Percentiles rank a stretch among this genome's conserved stretches.
Evolutionary conservation across 2,797 vertebrate genomes (phyloP).

Genomic region (Macrochelys suwanniensis): DNA sequence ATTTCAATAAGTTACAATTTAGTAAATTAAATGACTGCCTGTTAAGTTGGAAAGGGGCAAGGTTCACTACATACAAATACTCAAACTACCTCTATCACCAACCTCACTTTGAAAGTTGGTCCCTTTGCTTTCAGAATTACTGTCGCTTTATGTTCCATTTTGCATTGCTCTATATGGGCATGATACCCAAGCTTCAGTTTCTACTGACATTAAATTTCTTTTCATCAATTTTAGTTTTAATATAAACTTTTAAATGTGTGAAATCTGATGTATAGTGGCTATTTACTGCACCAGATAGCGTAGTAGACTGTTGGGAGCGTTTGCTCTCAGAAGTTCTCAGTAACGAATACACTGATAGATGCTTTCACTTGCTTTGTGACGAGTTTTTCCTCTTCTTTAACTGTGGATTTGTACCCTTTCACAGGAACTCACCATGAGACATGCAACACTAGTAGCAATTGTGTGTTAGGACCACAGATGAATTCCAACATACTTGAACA

Average conservation of each 20-base stretch:
- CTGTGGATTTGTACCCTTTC: not conserved
- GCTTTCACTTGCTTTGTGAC: not conserved
- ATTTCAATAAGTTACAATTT: not conserved
- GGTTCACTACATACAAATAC: not conserved
- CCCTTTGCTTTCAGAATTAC: not conserved
- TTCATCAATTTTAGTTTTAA: not conserved
- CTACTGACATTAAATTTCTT: not conserved
- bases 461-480: not conserved
- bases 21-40: not conserved
- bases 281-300: not conserved
- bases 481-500: not conserved
- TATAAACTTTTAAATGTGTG: not conserved
- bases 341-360: not conserved
- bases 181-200: not conserved
- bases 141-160: not conserved
- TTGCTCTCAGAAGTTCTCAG: not conserved
- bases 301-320: not conserved
- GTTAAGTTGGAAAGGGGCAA: not conserved
- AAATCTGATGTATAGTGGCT: not conserved
- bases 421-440: not conserved
- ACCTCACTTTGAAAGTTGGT: not conserved
- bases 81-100: not conserved
- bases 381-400: not conserved
- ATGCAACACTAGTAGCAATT: not conserved
- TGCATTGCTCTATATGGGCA: fast-evolving